Conservation (phyloP, 1,140 invertebrate species). For the Trinorchestia longiramus region DNA sequence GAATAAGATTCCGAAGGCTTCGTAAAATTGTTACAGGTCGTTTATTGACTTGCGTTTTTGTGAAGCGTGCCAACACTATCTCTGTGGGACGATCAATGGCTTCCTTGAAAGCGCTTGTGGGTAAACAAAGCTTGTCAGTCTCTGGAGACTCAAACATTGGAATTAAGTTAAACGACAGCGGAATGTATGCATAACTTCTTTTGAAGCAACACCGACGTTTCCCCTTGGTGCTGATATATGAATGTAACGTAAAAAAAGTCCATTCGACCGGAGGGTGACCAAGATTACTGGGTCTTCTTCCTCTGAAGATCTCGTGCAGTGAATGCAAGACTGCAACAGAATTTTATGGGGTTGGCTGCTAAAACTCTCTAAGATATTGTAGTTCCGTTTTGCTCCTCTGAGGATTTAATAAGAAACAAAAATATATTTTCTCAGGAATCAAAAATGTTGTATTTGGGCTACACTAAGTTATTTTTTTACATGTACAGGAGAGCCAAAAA, state of each 20-base stretch:
- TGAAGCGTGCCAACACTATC: not conserved
- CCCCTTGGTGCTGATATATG: too few species aligned
- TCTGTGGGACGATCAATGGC: not conserved
- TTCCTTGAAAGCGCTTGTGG: not conserved
- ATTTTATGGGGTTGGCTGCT: too few species aligned
- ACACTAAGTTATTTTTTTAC: too few species aligned
- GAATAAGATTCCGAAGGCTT: not conserved
- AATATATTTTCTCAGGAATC: not conserved
- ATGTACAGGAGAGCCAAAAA: too few species aligned
- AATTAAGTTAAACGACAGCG: too few species aligned
- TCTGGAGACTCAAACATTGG: not conserved
- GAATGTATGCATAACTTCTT: too few species aligned
- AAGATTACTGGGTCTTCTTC: not conserved
- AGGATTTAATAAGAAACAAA: not conserved
- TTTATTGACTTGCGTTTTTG: not conserved
- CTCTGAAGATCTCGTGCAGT: not conserved
- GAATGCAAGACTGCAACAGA: not conserved
- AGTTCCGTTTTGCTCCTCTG: not conserved
- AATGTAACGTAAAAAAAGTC: too few species aligned
- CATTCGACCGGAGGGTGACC: not conserved
- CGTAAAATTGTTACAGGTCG: not conserved
- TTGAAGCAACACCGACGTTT: too few species aligned
- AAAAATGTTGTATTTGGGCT: not conserved
- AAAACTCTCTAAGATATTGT: not conserved
- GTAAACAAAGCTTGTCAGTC: not conserved